A percentile compares a stretch with the other conserved stretches of the same genome.
These are phyloP conservation scores for Arctopsyche grandis DNA, from an alignment of 1,140 invertebrate species.

Conservation along the genomic window DNA sequence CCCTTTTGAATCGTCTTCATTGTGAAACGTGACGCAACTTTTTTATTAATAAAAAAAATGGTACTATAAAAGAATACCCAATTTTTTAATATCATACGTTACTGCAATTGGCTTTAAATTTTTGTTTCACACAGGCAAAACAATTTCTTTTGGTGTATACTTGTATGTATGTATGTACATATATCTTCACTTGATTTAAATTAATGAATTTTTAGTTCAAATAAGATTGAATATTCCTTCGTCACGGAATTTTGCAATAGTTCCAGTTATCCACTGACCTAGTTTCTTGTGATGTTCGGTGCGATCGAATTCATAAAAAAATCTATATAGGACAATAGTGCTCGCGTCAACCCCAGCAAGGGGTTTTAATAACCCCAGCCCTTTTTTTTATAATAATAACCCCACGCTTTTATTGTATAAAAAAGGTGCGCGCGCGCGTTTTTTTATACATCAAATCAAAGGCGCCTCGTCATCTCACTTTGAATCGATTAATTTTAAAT, in stretches of 20 bases:
- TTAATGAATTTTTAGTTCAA: too few relatives aligned
- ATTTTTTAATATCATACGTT: too few relatives aligned
- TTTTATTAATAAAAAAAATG: not conserved
- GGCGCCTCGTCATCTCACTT: slow-evolving; percentile 15
- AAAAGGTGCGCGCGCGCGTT: slow-evolving; percentile 49
- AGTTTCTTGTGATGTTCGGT: slow-evolving; percentile 43
- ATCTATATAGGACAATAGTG: slow-evolving; percentile 53
- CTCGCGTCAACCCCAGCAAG: slow-evolving; percentile 53
- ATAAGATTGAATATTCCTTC: slow-evolving; percentile 1
- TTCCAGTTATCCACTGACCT: slow-evolving; percentile 52
- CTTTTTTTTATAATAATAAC: slow-evolving; percentile 50
- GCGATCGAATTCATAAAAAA: slow-evolving; percentile 39
- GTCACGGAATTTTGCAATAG: slow-evolving; percentile 44
- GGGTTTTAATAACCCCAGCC: slow-evolving; percentile 51
- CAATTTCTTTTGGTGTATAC: too few relatives aligned
- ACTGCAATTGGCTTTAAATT: too few relatives aligned
- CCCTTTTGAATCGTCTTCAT: slow-evolving; percentile 17
- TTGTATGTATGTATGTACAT: too few relatives aligned
- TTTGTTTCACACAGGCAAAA: too few relatives aligned
- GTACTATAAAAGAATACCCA: too few relatives aligned
- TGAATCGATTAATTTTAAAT: not conserved
- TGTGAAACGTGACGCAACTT: slow-evolving; percentile 10
- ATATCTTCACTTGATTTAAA: too few relatives aligned
- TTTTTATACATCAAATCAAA: slow-evolving; percentile 37
- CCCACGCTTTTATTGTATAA: slow-evolving; percentile 48